Percentiles rank a stretch among this genome's conserved stretches.
Conservation (phyloP, 2,797 vertebrate species). For the Leptatherina wallacei region DNA sequence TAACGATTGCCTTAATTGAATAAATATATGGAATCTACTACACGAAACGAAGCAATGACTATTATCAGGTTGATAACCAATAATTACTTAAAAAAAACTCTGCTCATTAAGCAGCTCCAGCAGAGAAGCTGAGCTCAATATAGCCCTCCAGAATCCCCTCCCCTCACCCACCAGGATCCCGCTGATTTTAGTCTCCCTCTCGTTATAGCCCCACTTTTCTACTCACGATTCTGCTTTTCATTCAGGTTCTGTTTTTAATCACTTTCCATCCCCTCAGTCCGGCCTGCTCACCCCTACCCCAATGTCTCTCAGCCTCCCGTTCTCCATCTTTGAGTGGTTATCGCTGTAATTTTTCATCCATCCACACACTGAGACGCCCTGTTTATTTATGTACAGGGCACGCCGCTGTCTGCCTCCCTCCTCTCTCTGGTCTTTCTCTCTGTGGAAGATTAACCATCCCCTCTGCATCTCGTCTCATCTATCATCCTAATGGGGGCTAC, state of each 20-base stretch:
- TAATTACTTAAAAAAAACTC: conserved; percentile 79
- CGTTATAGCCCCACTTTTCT: conserved; percentile 46
- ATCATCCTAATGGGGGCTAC: conserved; percentile 79
- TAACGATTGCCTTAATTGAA: conserved; percentile 79
- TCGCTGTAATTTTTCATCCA: conserved; percentile 32
- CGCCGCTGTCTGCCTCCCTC: conserved; percentile 31
- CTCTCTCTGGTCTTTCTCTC: conserved; percentile 48
- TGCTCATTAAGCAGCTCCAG: conserved; percentile 78
- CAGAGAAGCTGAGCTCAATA: conserved; percentile 70
- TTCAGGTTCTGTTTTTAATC: conserved; percentile 50
- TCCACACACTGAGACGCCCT: conserved; percentile 43
- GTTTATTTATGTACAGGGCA: conserved; percentile 67
- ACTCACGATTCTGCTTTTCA: conserved; percentile 37
- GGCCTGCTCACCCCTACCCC: conserved; percentile 8
- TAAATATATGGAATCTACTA: conserved; percentile 75
- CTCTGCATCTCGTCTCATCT: conserved; percentile 76
- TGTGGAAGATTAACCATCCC: conserved; percentile 75
- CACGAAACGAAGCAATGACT: conserved; percentile 79
- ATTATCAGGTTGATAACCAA: conserved; percentile 84
- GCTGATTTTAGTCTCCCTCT: conserved; percentile 46
- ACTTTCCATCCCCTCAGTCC: conserved; percentile 37
- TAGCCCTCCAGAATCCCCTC: conserved; percentile 69
- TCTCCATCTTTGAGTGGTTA: conserved; percentile 30
- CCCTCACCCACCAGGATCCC: conserved; percentile 61
- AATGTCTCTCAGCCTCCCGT: conserved; percentile 8